These are phyloP conservation scores for Alexandromys fortis DNA, from an alignment of 2,113 vertebrate genomes.

Conservation along the genomic window DNA sequence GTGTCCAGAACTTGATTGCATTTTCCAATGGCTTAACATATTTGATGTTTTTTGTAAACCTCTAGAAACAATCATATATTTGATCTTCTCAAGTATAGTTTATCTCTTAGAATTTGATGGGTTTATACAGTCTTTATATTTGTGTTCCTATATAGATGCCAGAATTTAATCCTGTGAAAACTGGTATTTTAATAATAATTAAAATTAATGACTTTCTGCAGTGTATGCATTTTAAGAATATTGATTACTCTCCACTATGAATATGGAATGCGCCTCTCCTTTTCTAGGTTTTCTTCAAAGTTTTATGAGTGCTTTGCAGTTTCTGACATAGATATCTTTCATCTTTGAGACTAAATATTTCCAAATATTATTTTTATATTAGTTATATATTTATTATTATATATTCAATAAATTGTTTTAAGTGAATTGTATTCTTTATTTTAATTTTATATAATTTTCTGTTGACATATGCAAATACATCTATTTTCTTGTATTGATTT, in stretches of 20 bases:
- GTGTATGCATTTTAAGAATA: neutral
- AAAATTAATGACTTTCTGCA: neutral
- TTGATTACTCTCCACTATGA: neutral
- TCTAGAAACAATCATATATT: neutral
- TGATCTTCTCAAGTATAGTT: neutral
- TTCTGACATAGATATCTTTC: neutral
- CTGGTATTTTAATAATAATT: neutral
- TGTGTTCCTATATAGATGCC: neutral
- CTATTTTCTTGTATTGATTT: neutral
- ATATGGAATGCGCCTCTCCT: neutral
- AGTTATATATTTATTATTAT: neutral
- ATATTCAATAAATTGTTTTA: neutral
- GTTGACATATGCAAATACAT: neutral
- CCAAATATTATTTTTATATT: neutral
- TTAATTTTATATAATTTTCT: neutral
- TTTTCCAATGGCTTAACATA: neutral
- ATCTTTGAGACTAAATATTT: neutral
- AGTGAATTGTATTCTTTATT: neutral
- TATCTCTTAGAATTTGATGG: neutral
- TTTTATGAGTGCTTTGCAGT: neutral
- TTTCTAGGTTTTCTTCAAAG: neutral
- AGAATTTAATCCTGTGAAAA: neutral
- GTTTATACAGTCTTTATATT: neutral
- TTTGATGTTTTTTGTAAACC: neutral
- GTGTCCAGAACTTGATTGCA: neutral